These are phyloP conservation scores for Diacarnus erythraeanus DNA, from an alignment of 37 sponge, comb jelly and placozoan genomes.

Conservation along the genomic window DNA sequence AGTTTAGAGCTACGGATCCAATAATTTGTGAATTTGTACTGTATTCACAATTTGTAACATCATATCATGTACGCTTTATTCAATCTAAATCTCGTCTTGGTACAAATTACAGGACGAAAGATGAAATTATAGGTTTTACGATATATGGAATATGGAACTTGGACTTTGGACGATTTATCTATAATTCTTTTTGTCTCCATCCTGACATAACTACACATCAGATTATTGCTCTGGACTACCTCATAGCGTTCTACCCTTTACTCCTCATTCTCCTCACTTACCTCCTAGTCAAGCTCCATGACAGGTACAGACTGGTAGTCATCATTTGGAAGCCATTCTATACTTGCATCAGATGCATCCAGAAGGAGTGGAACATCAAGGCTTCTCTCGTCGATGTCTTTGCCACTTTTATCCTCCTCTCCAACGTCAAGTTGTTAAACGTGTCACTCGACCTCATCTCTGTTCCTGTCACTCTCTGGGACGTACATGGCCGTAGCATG, in stretches of 20 bases:
- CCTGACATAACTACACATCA: neutral
- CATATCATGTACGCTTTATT: no score
- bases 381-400: slow-evolving; percentile 37
- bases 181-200: neutral
- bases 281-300: neutral
- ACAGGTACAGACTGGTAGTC: neutral
- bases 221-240: slow-evolving; percentile 1
- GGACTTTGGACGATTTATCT: slow-evolving; percentile 12
- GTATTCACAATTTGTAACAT: neutral
- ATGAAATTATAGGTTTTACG: no score
- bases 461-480: slow-evolving; percentile 8
- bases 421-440: slow-evolving; percentile 37
- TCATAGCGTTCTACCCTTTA: slow-evolving; percentile 5
- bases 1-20: neutral
- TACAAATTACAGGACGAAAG: no score
- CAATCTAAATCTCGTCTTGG: no score
- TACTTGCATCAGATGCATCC: slow-evolving; percentile 8
- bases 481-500: neutral
- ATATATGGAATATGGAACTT: slow-evolving; percentile 34
- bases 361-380: slow-evolving; percentile 27
- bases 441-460: slow-evolving; percentile 40
- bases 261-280: slow-evolving; percentile 4
- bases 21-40: neutral
- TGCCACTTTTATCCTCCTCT: slow-evolving; percentile 53
- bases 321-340: slow-evolving; percentile 8